These are phyloP conservation scores for Nasonia oneida DNA, from an alignment of 2,888 invertebrate species.

Conservation along the genomic window DNA sequence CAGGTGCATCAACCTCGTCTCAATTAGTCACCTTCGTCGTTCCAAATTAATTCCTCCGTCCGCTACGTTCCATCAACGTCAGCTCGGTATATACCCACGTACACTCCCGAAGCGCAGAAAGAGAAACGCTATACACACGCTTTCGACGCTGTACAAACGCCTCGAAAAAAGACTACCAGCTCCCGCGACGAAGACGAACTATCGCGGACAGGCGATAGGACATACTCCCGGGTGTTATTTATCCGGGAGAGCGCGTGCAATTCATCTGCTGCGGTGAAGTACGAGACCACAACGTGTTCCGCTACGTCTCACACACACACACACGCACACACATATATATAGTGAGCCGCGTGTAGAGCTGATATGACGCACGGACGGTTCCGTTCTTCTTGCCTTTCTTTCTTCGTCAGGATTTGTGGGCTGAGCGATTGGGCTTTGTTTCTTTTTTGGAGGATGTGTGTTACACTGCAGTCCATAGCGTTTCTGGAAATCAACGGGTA, in stretches of 20 bases:
- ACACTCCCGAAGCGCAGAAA: background rate
- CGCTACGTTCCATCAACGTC: background rate
- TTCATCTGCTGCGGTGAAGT: background rate
- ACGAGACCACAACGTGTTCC: constrained; percentile 53
- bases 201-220: background rate
- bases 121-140: background rate
- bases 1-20: background rate
- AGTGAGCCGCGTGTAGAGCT: background rate
- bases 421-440: background rate
- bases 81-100: no score
- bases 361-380: constrained; percentile 45
- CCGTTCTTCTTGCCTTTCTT: constrained; percentile 42
- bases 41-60: background rate
- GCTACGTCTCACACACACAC: constrained; percentile 14
- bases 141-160: background rate
- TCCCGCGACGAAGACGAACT: background rate
- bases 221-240: background rate
- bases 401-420: background rate
- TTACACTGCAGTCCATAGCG: no score
- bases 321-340: background rate
- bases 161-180: background rate
- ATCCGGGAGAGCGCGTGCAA: background rate
- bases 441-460: no score
- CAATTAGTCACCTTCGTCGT: background rate
- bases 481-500: no score